Percentiles rank a stretch among this genome's conserved stretches.
Evolutionary conservation across 2,888 invertebrate genomes (phyloP).

Genomic region (Ditylenchus weischeri): DNA sequence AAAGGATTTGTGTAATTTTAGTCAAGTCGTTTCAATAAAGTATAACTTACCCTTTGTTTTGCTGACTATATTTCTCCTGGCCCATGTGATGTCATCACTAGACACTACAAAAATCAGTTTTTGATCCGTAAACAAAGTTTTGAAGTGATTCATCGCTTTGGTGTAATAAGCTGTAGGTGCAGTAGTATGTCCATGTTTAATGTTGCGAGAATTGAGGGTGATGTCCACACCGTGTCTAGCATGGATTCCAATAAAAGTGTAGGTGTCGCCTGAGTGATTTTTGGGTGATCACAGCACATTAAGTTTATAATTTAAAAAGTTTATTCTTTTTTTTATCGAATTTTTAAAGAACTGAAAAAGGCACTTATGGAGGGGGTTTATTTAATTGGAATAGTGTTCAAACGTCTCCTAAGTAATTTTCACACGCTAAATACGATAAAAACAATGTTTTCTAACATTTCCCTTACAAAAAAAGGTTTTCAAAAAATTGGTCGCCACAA

Average conservation of each 20-base stretch:
- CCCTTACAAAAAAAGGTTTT: too few relatives aligned
- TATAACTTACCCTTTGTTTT: slow-evolving; percentile 6
- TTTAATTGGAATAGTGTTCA: too few relatives aligned
- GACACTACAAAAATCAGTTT: slow-evolving; percentile 59
- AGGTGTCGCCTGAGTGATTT: slow-evolving; percentile 21
- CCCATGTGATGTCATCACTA: slow-evolving; percentile 60
- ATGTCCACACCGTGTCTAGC: slow-evolving; percentile 60
- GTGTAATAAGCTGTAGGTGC: slow-evolving; percentile 58
- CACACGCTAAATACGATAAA: too few relatives aligned
- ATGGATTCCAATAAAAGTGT: slow-evolving; percentile 58
- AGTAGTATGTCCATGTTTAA: slow-evolving; percentile 57
- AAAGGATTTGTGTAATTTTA: too few relatives aligned
- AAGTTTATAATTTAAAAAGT: too few relatives aligned
- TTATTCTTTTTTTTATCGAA: too few relatives aligned
- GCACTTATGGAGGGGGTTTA: too few relatives aligned
- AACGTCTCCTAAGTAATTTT: too few relatives aligned
- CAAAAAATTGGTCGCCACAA: too few relatives aligned
- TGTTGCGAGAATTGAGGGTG: slow-evolving; percentile 50
- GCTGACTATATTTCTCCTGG: slow-evolving; percentile 24
- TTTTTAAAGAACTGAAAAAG: too few relatives aligned
- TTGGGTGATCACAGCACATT: not conserved
- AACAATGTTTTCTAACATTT: too few relatives aligned
- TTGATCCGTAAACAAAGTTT: slow-evolving; percentile 18
- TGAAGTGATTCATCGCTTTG: slow-evolving; percentile 43
- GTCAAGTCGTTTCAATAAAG: too few relatives aligned